Evolutionary conservation across 2,797 vertebrate genomes (phyloP).

Genomic region (Pampus argenteus): DNA sequence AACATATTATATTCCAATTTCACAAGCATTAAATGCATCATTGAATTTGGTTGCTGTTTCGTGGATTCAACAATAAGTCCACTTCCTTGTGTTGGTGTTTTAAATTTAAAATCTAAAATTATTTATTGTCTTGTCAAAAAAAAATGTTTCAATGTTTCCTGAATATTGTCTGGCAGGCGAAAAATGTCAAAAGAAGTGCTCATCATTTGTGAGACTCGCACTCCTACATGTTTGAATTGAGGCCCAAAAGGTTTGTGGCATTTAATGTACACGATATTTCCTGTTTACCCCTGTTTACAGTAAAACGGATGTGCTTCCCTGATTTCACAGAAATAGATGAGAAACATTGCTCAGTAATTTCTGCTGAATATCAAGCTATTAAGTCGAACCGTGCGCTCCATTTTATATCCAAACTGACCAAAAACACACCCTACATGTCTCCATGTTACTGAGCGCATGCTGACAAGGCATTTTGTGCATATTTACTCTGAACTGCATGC

Average conservation of each 20-base stretch:
- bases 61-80: conserved; percentile 41
- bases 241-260: not conserved
- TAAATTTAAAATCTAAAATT: too few relatives aligned
- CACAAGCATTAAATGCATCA: conserved; percentile 29
- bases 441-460: conserved; percentile 3
- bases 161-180: conserved; percentile 1
- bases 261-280: conserved; percentile 11
- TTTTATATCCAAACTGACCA: conserved; percentile 17
- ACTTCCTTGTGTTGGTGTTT: conserved; percentile 25
- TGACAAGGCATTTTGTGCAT: conserved; percentile 20
- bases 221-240: conserved; percentile 3
- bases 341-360: conserved; percentile 6
- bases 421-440: conserved; percentile 16
- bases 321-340: conserved; percentile 32
- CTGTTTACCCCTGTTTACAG: conserved; percentile 5
- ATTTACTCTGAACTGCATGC: not conserved
- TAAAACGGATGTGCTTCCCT: conserved; percentile 11
- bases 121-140: conserved; percentile 20
- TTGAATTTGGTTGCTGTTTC: conserved; percentile 31
- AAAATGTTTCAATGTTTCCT: too few relatives aligned
- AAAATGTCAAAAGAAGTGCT: not conserved
- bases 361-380: conserved; percentile 8
- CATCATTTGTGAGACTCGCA: not conserved
- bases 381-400: conserved; percentile 4
- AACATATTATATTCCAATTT: conserved; percentile 39